Percentiles rank a stretch among this genome's conserved stretches.
These are phyloP conservation scores for Ryuthela nishihirai DNA, from an alignment of 2,888 invertebrate genomes.

Conservation along the genomic window DNA sequence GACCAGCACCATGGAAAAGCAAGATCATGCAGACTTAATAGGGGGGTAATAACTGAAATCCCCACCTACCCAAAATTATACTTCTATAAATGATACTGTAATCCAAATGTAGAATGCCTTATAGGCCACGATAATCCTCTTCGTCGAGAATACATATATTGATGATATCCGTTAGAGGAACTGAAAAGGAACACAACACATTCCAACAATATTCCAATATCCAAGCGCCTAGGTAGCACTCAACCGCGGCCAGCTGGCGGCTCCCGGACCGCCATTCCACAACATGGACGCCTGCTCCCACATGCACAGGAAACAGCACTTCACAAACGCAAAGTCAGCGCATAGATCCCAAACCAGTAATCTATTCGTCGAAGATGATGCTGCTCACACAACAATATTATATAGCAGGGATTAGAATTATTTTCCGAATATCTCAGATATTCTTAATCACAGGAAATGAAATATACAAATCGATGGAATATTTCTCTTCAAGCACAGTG, in stretches of 20 bases:
- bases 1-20: constrained; percentile 36
- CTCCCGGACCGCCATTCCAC: constrained; percentile 20
- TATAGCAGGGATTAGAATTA: neutral
- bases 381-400: too few relatives aligned
- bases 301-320: constrained; percentile 28
- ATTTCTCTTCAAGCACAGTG: constrained; percentile 14
- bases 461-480: constrained; percentile 23
- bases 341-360: neutral
- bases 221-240: too few relatives aligned
- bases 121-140: too few relatives aligned
- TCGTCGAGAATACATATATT: too few relatives aligned
- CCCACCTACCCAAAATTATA: constrained; percentile 1
- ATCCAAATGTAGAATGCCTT: too few relatives aligned
- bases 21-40: constrained; percentile 18
- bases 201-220: too few relatives aligned
- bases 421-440: neutral
- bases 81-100: too few relatives aligned
- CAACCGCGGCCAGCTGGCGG: constrained; percentile 25
- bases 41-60: constrained; percentile 6
- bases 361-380: too few relatives aligned
- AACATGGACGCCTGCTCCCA: constrained; percentile 34
- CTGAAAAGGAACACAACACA: too few relatives aligned
- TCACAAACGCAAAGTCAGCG: constrained; percentile 19
- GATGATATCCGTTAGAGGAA: too few relatives aligned
- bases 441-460: constrained; percentile 21